Base-by-base conservation (phyloP, 2,888 invertebrate species). In the Baccha elongata region DNA sequence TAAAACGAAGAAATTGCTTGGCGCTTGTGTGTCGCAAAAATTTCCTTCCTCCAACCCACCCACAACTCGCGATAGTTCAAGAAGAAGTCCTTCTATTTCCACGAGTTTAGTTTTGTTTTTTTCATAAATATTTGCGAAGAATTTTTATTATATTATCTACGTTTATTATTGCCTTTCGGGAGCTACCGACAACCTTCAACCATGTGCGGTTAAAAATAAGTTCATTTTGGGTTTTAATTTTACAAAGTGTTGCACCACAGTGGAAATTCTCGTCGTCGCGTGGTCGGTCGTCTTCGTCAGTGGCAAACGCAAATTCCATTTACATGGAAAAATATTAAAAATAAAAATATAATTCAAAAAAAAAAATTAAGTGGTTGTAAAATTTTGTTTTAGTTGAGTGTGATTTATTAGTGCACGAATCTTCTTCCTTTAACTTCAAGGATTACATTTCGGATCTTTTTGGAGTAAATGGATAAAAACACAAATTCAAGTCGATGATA, bases 401-500 rank as follows among this genome's bases (percentile, higher is more conserved):
- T n/a, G n/a, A n/a, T n/a, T n/a, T n/a, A n/a, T n/a, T n/a, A n/a
- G n/a, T n/a, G n/a, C n/a, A n/a, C n/a, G n/a, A n/a, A n/a, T 13
- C 11, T 48, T 58, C n/a, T 15, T 5, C 13, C 23, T n/a, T n/a
- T n/a, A n/a, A n/a, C n/a, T n/a, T 19, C 11, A 68, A 74, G 81
- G 71, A 76, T 72, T 81, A 72, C 23, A 23, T 76, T 58, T n/a
- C n/a, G 52, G 52, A 81, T 81, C 50, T 68, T 29, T n/a, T 50
- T 60, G 46, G 35, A 48, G 35, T 60, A 67, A 48, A 76, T 76
- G 81, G 81, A 81, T 81, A 76, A 65, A 55, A 71, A 65, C 50
- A 76, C 40, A 71, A 62, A 72, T 78, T 83, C 72, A 78, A 83
- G 72, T 83, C 78, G 83, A 83, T 81, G 75, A 81, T 71, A 75